Base-by-base conservation (phyloP, 2,113 vertebrate genomes). In the Narcine bancroftii region DNA sequence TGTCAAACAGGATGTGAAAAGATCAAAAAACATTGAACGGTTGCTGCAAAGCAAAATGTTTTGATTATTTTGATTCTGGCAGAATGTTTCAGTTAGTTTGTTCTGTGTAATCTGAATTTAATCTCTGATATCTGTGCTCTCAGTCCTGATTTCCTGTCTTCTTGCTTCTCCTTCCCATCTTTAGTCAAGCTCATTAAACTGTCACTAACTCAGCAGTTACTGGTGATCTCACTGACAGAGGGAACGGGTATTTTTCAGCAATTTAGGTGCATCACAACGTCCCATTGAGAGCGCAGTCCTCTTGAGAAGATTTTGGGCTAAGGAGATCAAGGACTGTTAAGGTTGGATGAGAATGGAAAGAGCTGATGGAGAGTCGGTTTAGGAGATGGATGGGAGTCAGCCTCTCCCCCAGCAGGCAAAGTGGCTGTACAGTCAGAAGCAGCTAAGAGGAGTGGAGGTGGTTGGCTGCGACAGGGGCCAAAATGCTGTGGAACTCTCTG, bases 1-100 rank as follows among this genome's bases (percentile, higher is more conserved):
- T 91, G 89, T 91, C 10, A 65, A 39, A 71, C 65, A 91, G 89
- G 89, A 91, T 69, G 89, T 91, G 89, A 91, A 71, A 66, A 47
- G 39, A 26, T 87, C 53, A 63, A 87, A 69, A 91, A 91, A 91
- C 89, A 69, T 65, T 29, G 10, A 47, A 66, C 63, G 39, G 89
- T 26, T 69, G 36, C 24, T 71, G 63, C 39, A 69, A 69, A 45
- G 26, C 89, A 91, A 91, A 89, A 69, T 69, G 45, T 69, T 91
- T 66, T 91, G 65, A 71, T 91, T 29, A 69, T 47, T 47, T 91
- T 39, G 47, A 47, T 91, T 69, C 65, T 45, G 24, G 65, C 39
- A 47, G 63, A 71, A 69, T 91, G 89, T 91, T 91, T 71, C 63
- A 69, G 89, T 69, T 33, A 69, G 21, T 60, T 60, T 21, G 53